These are phyloP conservation scores for Drosophila miranda DNA, from an alignment of 1,140 invertebrate species.

Conservation along the genomic window DNA sequence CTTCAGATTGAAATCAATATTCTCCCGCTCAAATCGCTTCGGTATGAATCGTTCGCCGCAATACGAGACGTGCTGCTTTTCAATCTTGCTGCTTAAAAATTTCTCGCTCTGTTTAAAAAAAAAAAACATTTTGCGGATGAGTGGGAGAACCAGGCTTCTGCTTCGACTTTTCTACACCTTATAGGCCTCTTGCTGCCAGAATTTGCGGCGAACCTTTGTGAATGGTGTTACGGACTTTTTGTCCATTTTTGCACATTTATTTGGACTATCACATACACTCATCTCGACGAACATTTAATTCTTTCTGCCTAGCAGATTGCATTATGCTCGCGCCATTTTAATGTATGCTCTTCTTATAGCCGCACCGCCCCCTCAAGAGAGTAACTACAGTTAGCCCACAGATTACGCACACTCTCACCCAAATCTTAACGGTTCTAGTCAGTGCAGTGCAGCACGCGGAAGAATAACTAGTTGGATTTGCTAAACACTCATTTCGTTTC, in stretches of 20 bases:
- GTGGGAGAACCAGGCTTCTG: not conserved
- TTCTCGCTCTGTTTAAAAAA: constrained; percentile 17
- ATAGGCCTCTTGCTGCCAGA: constrained; percentile 48
- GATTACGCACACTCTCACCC: not conserved
- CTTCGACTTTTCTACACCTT: constrained; percentile 27
- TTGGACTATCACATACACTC: constrained; percentile 61
- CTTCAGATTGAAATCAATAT: constrained; percentile 58
- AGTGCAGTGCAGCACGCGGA: too few relatives aligned
- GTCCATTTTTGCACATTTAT: constrained; percentile 45
- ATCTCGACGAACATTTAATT: constrained; percentile 43
- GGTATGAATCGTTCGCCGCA: constrained; percentile 76
- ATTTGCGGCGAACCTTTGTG: constrained; percentile 52
- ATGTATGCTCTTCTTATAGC: too few relatives aligned
- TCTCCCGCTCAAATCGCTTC: constrained; percentile 47
- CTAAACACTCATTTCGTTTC: too few relatives aligned
- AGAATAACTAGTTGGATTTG: too few relatives aligned
- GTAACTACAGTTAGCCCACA: constrained; percentile 18
- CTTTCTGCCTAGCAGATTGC: not conserved
- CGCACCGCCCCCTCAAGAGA: not conserved
- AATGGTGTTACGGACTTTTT: constrained; percentile 46
- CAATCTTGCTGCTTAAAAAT: not conserved
- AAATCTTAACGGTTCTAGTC: not conserved
- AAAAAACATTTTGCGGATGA: not conserved
- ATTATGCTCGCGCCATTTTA: constrained; percentile 27
- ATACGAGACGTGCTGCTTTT: constrained; percentile 1